These are phyloP conservation scores for Syngnathoides biaculeatus DNA, from an alignment of 2,113 vertebrate species.

Conservation along the genomic window DNA sequence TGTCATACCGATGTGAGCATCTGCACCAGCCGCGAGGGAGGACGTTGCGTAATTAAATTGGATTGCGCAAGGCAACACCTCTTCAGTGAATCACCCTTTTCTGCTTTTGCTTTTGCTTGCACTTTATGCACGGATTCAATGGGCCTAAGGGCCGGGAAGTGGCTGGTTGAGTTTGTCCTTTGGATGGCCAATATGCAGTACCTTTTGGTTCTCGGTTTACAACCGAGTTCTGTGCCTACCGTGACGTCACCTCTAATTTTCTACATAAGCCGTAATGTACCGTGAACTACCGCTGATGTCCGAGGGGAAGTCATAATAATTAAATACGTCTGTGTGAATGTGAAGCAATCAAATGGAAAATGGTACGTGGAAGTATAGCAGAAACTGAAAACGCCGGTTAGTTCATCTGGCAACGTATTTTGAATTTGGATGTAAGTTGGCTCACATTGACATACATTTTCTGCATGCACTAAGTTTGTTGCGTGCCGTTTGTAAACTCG, in stretches of 20 bases:
- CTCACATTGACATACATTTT: background rate
- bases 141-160: background rate
- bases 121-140: background rate
- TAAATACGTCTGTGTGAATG: no score
- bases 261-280: no score
- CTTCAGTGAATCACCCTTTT: background rate
- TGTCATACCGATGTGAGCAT: conserved; percentile 17
- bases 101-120: no score
- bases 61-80: background rate
- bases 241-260: no score
- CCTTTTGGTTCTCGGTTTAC: no score
- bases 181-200: background rate
- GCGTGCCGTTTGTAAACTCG: background rate
- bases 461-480: background rate
- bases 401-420: no score
- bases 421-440: background rate
- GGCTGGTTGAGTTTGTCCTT: background rate
- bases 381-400: no score
- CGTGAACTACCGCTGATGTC: no score
- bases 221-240: no score
- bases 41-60: conserved; percentile 3
- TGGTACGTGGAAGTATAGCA: no score
- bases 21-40: conserved; percentile 9
- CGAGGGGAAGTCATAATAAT: no score
- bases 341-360: no score